Base-by-base conservation (phyloP, 1,140 invertebrate genomes). In the Magallana angulata region DNA sequence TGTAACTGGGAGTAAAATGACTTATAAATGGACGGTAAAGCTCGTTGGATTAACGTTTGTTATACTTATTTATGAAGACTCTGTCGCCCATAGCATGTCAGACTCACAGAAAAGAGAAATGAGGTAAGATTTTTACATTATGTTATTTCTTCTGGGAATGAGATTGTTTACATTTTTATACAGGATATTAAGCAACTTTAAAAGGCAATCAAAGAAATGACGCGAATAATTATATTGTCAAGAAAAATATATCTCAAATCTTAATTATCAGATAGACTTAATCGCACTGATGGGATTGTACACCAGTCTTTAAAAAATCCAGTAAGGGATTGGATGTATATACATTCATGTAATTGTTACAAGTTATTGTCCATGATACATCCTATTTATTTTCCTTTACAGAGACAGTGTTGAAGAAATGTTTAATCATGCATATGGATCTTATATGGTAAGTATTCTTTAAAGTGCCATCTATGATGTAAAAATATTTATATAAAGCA, bases 351-450 rank as follows among this genome's bases (percentile, higher is more conserved):
- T 48, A 48, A 4, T 48, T 48, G 24, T 24, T 24, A 24, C 36
- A 48, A 48, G 2, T 48, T 48, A 48, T 48, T 48, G 24, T 24
- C 0, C 36, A 48, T 48, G 36, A 4, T 48, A 48, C 5, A 48
- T 48, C 36, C 36, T 48, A 0, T 48, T 48, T 48, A 48, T 88
- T 92, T 88, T 88, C 58, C 89, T 95, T 94, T 96, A 64, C 92
- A 98, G 97, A 93, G 97, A 97, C 91, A 97, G 98, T 95, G 97
- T 98, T 14, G 96, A 97, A 76, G 97, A 98, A 92, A 99, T 99
- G 98, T 99, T 99, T 95, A 98, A 98, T 95, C 98, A 99, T 96
- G 98, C 98, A n/a, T 99, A 99, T 94, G 96, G 97, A 92, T 97
- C 98, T 30, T 99, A 99, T 91, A 99, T 99, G 98, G 96, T 97